phyloP scores from a whole-genome alignment of 1,140 invertebrate species.

The Monomorium pharaonis region DNA sequence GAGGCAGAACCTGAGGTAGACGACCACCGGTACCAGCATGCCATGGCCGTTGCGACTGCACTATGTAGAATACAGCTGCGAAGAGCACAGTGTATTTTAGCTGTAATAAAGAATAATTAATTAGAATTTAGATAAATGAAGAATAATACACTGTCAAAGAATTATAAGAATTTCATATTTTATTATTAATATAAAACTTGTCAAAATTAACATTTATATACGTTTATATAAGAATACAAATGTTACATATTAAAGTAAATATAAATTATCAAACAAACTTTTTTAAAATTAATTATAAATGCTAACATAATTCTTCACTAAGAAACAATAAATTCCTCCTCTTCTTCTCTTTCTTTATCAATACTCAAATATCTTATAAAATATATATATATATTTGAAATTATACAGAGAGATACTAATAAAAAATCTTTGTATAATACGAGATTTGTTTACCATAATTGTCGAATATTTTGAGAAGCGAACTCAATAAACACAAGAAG shows the following conservation, averaged over 20 bases:
- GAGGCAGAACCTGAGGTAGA: conserved; percentile 69
- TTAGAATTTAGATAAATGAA: neutral
- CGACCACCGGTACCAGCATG: conserved; percentile 66
- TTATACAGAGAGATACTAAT: neutral
- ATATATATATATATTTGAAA: neutral
- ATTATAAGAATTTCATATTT: neutral
- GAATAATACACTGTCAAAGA: no score
- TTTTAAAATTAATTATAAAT: neutral
- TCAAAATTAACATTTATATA: no score
- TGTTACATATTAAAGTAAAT: neutral
- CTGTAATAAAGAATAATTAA: conserved; percentile 62
- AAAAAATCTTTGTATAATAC: neutral
- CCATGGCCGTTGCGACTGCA: conserved; percentile 67
- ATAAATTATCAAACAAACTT: neutral
- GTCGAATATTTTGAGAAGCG: neutral
- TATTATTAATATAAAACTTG: no score
- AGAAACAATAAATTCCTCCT: neutral
- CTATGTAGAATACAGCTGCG: conserved; percentile 39
- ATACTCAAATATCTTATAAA: neutral
- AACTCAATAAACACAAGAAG: neutral
- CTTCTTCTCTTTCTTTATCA: neutral
- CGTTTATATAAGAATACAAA: neutral
- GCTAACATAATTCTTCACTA: neutral
- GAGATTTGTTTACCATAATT: conserved; percentile 35
- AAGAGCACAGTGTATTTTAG: conserved; percentile 63